phyloP scores from a whole-genome alignment of 2,113 vertebrate species.

The Hiodon tergisus region DNA sequence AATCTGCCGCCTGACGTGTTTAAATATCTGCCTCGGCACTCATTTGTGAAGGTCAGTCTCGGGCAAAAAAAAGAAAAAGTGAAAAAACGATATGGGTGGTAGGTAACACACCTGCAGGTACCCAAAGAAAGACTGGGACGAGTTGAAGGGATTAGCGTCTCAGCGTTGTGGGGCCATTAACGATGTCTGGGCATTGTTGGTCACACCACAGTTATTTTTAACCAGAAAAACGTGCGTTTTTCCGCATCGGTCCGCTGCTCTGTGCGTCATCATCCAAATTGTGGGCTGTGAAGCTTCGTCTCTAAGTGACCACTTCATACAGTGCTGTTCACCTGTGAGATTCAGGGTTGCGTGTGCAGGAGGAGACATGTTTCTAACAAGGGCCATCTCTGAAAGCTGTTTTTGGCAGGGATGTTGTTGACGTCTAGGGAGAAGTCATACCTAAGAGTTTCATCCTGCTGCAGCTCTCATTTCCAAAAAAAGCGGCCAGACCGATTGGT shows the following conservation, averaged over 20 bases:
- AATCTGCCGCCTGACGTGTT: background rate
- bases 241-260: background rate
- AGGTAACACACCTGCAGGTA: background rate
- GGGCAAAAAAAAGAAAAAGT: background rate
- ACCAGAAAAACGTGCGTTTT: background rate
- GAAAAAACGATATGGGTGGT: background rate
- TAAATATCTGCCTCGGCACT: background rate
- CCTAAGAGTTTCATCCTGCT: too few relatives aligned
- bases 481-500: too few relatives aligned
- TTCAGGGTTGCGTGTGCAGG: too few relatives aligned
- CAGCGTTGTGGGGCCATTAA: background rate
- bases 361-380: too few relatives aligned
- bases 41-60: background rate
- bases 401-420: too few relatives aligned
- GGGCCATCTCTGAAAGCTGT: too few relatives aligned
- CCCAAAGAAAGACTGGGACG: background rate
- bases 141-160: background rate
- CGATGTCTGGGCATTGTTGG: background rate
- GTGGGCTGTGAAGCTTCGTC: too few relatives aligned
- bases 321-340: too few relatives aligned
- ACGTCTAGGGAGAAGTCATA: too few relatives aligned
- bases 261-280: too few relatives aligned
- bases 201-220: background rate
- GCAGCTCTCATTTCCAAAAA: too few relatives aligned
- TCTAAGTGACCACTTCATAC: too few relatives aligned